A percentile compares a stretch with the other conserved stretches of the same genome.
phyloP scores from a whole-genome alignment of 1,140 invertebrate species.

The Drosophila navojoa region DNA sequence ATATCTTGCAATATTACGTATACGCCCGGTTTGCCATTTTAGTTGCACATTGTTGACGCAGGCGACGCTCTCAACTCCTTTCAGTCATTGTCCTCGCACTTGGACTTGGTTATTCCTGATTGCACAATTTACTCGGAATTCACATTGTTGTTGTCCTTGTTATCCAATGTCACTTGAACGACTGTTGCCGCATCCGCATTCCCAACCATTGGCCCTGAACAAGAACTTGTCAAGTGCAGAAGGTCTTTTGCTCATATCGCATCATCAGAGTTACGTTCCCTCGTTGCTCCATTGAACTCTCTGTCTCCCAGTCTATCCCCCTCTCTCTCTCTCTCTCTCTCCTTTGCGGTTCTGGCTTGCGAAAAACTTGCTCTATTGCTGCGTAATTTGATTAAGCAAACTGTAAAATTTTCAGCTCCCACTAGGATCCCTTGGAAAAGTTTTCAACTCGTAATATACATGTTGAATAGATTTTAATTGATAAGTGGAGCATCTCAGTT shows the following conservation, averaged over 20 bases:
- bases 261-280: not conserved
- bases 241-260: conserved; percentile 13
- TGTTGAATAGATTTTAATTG: too few relatives aligned
- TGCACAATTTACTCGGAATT: conserved; percentile 49
- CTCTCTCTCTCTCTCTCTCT: too few relatives aligned
- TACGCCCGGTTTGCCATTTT: not conserved
- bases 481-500: too few relatives aligned
- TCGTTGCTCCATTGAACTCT: not conserved
- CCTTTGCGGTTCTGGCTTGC: too few relatives aligned
- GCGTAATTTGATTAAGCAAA: conserved; percentile 49
- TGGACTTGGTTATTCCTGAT: conserved; percentile 23
- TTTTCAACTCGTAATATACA: not conserved
- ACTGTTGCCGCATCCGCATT: conserved; percentile 22
- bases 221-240: conserved; percentile 67
- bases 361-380: not conserved
- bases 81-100: conserved; percentile 26
- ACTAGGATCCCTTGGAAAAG: not conserved
- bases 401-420: not conserved
- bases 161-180: conserved; percentile 49
- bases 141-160: conserved; percentile 27
- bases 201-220: conserved; percentile 65
- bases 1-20: not conserved
- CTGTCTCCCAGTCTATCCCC: not conserved
- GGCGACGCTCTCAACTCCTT: not conserved
- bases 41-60: conserved; percentile 11